Conservation (phyloP, 2,113 vertebrate genomes). For the Pleuronectes platessa region DNA sequence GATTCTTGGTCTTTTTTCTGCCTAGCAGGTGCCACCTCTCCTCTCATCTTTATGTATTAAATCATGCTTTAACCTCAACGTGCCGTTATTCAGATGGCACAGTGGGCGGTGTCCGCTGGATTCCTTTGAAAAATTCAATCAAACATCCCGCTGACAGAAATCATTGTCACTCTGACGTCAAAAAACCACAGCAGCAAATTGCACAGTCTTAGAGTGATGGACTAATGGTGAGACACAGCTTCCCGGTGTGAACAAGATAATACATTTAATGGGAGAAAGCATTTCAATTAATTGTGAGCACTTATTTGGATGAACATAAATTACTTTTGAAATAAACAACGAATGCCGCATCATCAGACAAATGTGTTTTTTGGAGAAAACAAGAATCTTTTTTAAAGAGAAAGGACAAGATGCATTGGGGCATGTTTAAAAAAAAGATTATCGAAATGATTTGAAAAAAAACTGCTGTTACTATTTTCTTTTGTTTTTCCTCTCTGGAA, state of each 20-base stretch:
- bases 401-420: not conserved
- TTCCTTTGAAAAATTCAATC: constrained; percentile 24
- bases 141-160: constrained; percentile 32
- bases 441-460: too few relatives aligned
- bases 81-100: constrained; percentile 9
- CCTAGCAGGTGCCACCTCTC: not conserved
- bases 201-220: not conserved
- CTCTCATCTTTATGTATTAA: constrained; percentile 3
- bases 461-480: too few relatives aligned
- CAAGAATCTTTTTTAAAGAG: constrained; percentile 1
- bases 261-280: constrained; percentile 11
- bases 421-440: not conserved
- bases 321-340: not conserved
- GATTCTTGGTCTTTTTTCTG: constrained; percentile 1
- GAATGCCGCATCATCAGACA: not conserved
- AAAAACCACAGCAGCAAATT: constrained; percentile 24
- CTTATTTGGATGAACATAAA: constrained; percentile 4
- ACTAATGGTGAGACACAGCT: constrained; percentile 14
- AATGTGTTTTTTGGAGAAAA: constrained; percentile 1
- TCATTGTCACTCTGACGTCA: constrained; percentile 12
- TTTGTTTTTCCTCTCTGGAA: too few relatives aligned
- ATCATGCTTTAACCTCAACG: not conserved
- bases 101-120: constrained; percentile 8
- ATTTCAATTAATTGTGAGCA: not conserved
- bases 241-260: not conserved